These are phyloP conservation scores for Melospiza georgiana DNA, from an alignment of 2,113 vertebrate genomes.

Conservation along the genomic window DNA sequence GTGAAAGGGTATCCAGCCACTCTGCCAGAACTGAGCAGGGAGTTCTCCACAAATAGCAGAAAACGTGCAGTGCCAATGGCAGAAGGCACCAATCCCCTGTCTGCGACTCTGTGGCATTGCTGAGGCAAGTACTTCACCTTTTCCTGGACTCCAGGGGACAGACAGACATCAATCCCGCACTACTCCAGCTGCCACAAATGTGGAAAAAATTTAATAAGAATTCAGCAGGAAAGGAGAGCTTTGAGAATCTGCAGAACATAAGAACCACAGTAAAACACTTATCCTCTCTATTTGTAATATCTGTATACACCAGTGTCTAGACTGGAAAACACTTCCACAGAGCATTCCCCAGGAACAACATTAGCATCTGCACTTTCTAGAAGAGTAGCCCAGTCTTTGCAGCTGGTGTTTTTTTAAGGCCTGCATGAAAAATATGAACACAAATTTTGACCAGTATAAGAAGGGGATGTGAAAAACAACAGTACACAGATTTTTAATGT, in stretches of 20 bases:
- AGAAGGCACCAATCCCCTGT: neutral
- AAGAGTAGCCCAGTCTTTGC: neutral
- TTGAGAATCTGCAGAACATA: neutral
- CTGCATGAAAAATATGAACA: neutral
- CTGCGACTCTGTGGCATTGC: neutral
- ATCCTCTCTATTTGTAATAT: neutral
- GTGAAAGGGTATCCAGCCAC: neutral
- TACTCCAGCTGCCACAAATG: neutral
- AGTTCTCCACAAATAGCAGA: neutral
- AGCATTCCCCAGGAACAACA: neutral
- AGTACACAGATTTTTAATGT: neutral
- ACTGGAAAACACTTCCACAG: neutral
- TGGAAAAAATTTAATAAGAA: neutral
- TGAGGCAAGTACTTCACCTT: neutral
- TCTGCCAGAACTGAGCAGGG: neutral
- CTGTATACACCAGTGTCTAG: neutral
- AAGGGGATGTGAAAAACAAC: neutral
- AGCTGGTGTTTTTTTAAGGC: neutral
- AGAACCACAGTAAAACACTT: neutral
- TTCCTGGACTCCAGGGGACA: neutral
- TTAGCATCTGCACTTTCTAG: neutral
- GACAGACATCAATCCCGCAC: neutral
- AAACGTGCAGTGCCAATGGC: fast-evolving
- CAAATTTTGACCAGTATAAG: neutral
- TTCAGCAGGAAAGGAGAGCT: neutral